A percentile compares a stretch with the other conserved stretches of the same genome.
Evolutionary conservation across 2,888 invertebrate genomes (phyloP).

Genomic region (Trichopoda pennipes): DNA sequence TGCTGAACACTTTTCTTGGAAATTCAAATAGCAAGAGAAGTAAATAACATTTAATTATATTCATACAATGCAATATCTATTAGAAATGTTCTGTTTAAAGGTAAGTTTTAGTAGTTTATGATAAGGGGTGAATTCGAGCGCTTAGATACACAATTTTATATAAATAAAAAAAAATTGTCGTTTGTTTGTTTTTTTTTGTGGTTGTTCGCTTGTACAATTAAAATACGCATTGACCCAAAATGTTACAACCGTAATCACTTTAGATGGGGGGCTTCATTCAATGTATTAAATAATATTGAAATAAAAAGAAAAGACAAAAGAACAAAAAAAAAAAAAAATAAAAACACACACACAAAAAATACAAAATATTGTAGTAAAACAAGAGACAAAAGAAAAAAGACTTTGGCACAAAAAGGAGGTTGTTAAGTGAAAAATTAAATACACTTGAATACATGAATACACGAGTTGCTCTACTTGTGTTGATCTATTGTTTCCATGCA

Average conservation of each 20-base stretch:
- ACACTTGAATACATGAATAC: constrained; percentile 33
- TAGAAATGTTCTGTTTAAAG: no score
- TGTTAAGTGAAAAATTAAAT: constrained; percentile 48
- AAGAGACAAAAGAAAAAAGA: constrained; percentile 35
- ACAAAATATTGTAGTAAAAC: constrained; percentile 8
- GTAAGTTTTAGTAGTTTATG: no score
- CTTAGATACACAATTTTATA: not conserved
- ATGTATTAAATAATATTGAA: constrained; percentile 37
- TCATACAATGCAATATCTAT: no score
- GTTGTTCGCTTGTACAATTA: constrained; percentile 37
- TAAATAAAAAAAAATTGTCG: not conserved
- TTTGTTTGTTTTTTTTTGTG: not conserved
- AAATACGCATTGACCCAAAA: constrained; percentile 67
- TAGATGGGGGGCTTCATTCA: constrained; percentile 35
- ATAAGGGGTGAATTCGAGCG: no score
- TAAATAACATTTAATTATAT: constrained; percentile 13
- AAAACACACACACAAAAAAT: no score
- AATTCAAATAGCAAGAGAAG: constrained; percentile 6
- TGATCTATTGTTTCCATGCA: constrained; percentile 21
- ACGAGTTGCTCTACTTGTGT: constrained; percentile 27
- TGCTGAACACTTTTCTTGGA: constrained; percentile 22
- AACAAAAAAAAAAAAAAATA: no score
- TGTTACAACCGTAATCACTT: constrained; percentile 59
- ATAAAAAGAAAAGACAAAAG: not conserved
- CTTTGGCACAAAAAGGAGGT: constrained; percentile 24